phyloP scores from a whole-genome alignment of 2,888 invertebrate species.

The Monochamus alternatus region DNA sequence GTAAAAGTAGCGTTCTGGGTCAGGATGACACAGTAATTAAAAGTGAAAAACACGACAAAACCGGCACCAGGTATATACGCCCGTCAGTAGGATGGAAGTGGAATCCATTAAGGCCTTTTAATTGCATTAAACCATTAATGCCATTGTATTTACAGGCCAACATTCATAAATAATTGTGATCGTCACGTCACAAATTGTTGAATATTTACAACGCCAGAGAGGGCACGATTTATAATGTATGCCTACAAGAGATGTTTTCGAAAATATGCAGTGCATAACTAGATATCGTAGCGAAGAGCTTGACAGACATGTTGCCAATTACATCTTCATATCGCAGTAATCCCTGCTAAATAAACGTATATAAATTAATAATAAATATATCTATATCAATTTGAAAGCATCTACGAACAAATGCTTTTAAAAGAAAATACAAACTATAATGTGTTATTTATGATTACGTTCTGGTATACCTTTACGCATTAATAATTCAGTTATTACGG shows the following conservation, averaged over 20 bases:
- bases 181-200: slow-evolving; percentile 42
- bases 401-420: too few relatives aligned
- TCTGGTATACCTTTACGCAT: too few relatives aligned
- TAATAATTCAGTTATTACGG: too few relatives aligned
- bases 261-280: too few relatives aligned
- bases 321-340: too few relatives aligned
- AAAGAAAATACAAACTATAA: too few relatives aligned
- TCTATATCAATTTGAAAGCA: too few relatives aligned
- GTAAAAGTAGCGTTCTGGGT: slow-evolving; percentile 8
- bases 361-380: too few relatives aligned
- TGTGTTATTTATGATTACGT: too few relatives aligned
- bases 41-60: slow-evolving; percentile 20
- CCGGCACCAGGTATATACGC: slow-evolving; percentile 32
- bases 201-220: slow-evolving; percentile 32
- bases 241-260: not conserved
- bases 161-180: slow-evolving; percentile 58
- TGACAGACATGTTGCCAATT: too few relatives aligned
- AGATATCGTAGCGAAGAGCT: too few relatives aligned
- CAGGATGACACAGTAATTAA: slow-evolving; percentile 19
- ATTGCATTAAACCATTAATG: slow-evolving; percentile 65
- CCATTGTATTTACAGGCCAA: slow-evolving; percentile 59
- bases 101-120: slow-evolving; percentile 63
- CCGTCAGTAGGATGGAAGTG: slow-evolving; percentile 54
- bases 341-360: too few relatives aligned
- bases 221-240: slow-evolving; percentile 2